Base-by-base conservation (phyloP, 2,113 vertebrate species). In the Dunckerocampus dactyliophorus region DNA sequence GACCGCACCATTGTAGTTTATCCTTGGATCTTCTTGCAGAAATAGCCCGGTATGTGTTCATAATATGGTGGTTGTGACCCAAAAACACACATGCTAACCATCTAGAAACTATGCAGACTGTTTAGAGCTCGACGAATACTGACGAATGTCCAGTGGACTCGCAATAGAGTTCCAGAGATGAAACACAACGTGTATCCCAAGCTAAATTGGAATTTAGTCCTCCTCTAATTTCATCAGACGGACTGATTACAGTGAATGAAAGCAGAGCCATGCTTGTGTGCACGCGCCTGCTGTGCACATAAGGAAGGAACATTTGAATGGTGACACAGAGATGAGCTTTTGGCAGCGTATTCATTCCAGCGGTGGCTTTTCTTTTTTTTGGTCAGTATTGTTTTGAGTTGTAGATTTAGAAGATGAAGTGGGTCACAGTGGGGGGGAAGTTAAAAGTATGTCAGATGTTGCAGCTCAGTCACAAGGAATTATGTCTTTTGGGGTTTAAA, bases 401-500 rank as follows among this genome's bases (percentile, higher is more conserved):
- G 62, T 58, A 20, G n/a, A 55, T 11, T 43, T 6, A 6, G 73
- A 50, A 59, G 52, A 74, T 49, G 19, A 52, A 74, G 58, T 74
- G 62, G 71, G 63, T 59, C 56, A 14, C 68, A 34, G 61, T 55
- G 74, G 66, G 76, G 37, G 72, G 31, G 31, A 5, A 8, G 7
- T 34, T 34, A 34, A 75, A 77, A 73, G 72, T 65, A 5, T 34
- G 31, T 71, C 46, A 59, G 72, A 43, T 17, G 37, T 58, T 63
- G 72, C 59, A 28, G 66, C 71, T 55, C 16, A 56, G 56, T 62
- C 43, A 19, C 67, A 65, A 80, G 70, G 63, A 78, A 80, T 45
- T 68, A 75, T 78, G 71, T 42, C 49, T 51, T 46, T 22, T 82
- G 80, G 12, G 37, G 7, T 37, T 1, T 6, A 82, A 84, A 76